Conservation (phyloP, 2,888 invertebrate genomes). For the Stomorhina lunata region DNA sequence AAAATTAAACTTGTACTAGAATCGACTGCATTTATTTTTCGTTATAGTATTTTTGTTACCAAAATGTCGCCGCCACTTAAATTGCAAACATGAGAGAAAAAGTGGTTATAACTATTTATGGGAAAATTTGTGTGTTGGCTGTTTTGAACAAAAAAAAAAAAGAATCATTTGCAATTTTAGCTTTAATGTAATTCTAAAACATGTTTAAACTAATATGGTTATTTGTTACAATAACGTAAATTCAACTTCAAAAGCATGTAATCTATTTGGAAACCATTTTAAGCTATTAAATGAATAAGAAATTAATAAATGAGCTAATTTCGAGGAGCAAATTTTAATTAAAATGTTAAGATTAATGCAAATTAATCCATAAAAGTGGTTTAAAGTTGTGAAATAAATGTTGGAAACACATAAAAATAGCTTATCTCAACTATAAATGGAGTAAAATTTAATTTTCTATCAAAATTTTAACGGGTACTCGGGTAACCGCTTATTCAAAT, state of each 20-base stretch:
- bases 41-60: conserved; percentile 40
- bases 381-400: no score
- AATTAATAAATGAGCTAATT: conserved; percentile 3
- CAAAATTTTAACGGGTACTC: no score
- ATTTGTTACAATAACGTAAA: conserved; percentile 25
- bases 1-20: conserved; percentile 5
- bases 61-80: conserved; percentile 47
- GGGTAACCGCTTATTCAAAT: no score
- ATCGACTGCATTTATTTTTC: conserved; percentile 2
- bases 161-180: conserved; percentile 29
- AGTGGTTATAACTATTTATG: conserved; percentile 63
- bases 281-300: neutral
- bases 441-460: neutral
- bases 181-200: conserved; percentile 24
- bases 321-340: no score
- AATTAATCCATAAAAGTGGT: no score
- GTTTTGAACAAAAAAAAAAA: neutral
- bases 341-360: no score
- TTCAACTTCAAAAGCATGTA: conserved; percentile 15
- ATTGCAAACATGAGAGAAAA: conserved; percentile 17
- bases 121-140: conserved; percentile 47
- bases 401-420: no score
- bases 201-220: conserved; percentile 44
- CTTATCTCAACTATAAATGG: neutral
- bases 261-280: conserved; percentile 13